Conservation (phyloP, 2,888 invertebrate species). For the Hetaerina titia region DNA sequence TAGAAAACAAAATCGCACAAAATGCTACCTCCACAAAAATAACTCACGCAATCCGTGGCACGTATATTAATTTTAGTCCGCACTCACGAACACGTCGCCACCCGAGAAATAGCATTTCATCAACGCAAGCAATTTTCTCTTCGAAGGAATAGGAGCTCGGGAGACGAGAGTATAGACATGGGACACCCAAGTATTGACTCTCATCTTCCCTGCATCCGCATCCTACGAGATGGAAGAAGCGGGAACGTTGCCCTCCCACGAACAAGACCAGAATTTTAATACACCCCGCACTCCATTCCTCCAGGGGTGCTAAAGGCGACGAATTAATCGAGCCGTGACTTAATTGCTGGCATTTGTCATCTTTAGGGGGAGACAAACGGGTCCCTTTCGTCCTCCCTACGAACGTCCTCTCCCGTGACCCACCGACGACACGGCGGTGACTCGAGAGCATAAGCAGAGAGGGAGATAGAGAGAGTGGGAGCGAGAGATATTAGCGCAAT, state of each 20-base stretch:
- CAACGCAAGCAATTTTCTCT: too few relatives aligned
- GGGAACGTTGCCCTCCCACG: background rate
- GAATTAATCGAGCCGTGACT: constrained; percentile 13
- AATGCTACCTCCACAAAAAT: too few relatives aligned
- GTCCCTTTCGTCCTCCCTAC: background rate
- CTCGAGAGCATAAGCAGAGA: background rate
- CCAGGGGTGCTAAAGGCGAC: background rate
- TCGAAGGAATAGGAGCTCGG: too few relatives aligned
- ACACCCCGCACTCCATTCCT: background rate
- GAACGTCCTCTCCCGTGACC: background rate
- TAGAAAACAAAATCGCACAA: too few relatives aligned
- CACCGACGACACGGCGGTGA: background rate
- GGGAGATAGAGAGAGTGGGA: background rate
- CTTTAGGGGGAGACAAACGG: background rate
- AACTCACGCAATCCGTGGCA: too few relatives aligned
- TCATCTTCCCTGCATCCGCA: background rate
- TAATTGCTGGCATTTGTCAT: constrained; percentile 35
- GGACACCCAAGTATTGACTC: background rate
- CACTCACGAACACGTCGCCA: too few relatives aligned
- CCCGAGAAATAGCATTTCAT: too few relatives aligned
- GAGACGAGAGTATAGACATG: too few relatives aligned
- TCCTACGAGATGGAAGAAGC: background rate
- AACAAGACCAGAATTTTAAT: background rate
- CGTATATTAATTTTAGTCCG: too few relatives aligned
- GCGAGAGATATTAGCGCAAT: background rate